A percentile compares a stretch with the other conserved stretches of the same genome.
These are phyloP conservation scores for Gallirallus australis DNA, from an alignment of 2,797 vertebrate species.

Conservation along the genomic window DNA sequence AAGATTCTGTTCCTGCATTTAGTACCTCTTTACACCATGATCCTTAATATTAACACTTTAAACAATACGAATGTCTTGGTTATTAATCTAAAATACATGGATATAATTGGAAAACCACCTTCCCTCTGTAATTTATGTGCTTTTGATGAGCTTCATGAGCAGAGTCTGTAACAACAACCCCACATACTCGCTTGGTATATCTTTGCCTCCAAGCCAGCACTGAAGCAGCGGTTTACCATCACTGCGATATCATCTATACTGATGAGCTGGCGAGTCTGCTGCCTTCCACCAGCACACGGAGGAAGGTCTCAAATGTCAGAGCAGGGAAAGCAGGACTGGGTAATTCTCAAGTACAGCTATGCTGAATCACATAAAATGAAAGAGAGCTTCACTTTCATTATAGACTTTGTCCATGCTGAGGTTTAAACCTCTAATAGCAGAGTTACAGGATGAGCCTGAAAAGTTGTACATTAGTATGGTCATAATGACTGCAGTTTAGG, in stretches of 20 bases:
- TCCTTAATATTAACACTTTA: neutral
- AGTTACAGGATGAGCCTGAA: conserved; percentile 10
- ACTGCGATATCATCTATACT: neutral
- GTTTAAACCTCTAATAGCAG: conserved; percentile 55
- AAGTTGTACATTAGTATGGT: conserved; percentile 34
- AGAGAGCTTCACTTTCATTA: conserved; percentile 24
- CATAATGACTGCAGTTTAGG: conserved; percentile 19
- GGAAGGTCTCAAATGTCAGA: neutral
- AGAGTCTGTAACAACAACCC: neutral
- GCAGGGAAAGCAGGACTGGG: rapidly evolving
- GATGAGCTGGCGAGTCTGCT: rapidly evolving
- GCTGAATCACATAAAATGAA: conserved; percentile 29
- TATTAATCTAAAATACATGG: neutral
- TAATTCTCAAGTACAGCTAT: neutral
- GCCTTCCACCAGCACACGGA: rapidly evolving
- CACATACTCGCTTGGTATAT: neutral
- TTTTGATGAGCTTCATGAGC: neutral
- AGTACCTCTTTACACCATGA: neutral
- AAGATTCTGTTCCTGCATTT: neutral
- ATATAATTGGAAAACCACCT: neutral
- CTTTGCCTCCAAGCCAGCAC: neutral
- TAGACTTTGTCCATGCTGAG: conserved; percentile 16
- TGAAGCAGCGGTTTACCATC: neutral
- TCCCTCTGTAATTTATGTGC: neutral
- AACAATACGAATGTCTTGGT: neutral